A percentile compares a stretch with the other conserved stretches of the same genome.
These are phyloP conservation scores for Drosophila lacicola DNA, from an alignment of 2,888 invertebrate genomes.

Conservation along the genomic window DNA sequence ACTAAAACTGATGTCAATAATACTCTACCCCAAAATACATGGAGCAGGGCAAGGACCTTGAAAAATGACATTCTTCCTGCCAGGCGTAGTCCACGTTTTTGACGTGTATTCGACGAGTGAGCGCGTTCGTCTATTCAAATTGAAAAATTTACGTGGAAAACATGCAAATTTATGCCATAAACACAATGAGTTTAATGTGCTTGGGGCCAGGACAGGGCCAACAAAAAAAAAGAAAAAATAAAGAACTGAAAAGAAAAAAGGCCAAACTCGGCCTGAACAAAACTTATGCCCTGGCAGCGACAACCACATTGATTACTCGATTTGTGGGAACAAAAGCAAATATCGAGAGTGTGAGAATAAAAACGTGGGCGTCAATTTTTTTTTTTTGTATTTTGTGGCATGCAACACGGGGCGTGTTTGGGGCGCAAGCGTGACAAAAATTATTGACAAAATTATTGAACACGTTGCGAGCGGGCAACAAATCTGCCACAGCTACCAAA, in stretches of 20 bases:
- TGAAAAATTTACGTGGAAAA: slow-evolving; percentile 81
- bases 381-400: slow-evolving; percentile 28
- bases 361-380: slow-evolving; percentile 34
- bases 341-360: neutral
- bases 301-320: slow-evolving; percentile 71
- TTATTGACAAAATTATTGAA: slow-evolving; percentile 81
- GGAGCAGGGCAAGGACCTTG: neutral
- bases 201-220: slow-evolving; percentile 39
- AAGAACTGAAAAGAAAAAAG: slow-evolving; percentile 15
- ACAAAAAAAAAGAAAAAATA: slow-evolving; percentile 9
- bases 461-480: slow-evolving; percentile 68
- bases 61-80: slow-evolving; percentile 13
- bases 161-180: slow-evolving; percentile 82
- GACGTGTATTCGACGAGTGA: slow-evolving; percentile 25
- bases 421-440: slow-evolving; percentile 41
- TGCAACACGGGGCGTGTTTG: slow-evolving; percentile 15
- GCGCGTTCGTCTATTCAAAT: slow-evolving; percentile 70
- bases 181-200: slow-evolving; percentile 81
- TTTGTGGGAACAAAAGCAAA: slow-evolving; percentile 56
- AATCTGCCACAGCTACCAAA: slow-evolving; percentile 21
- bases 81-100: neutral
- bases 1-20: neutral
- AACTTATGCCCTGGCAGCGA: slow-evolving; percentile 65
- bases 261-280: slow-evolving; percentile 43
- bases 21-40: neutral